Conservation (phyloP, 2,113 vertebrate genomes). For the Ochotona princeps region DNA sequence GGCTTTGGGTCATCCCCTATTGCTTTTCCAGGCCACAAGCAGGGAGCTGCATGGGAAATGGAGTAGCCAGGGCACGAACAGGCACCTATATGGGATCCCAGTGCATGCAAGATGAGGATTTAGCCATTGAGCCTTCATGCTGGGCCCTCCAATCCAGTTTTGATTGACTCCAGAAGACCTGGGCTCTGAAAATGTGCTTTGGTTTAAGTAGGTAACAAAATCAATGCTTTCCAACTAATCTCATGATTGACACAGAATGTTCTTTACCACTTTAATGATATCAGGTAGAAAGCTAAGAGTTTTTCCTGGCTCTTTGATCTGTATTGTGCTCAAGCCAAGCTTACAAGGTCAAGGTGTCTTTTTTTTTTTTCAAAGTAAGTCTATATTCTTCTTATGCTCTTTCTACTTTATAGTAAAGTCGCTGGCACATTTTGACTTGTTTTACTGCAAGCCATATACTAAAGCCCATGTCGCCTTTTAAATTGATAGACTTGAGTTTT, state of each 20-base stretch:
- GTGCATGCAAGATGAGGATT: too few species aligned
- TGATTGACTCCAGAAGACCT: not conserved
- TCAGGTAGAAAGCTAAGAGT: not conserved
- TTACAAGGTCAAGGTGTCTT: not conserved
- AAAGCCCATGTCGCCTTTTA: not conserved
- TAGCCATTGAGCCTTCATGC: too few species aligned
- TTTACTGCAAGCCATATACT: slow-evolving; percentile 1
- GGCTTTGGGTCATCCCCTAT: too few species aligned
- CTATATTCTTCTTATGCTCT: not conserved
- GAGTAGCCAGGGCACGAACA: too few species aligned
- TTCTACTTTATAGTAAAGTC: not conserved
- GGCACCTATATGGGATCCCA: too few species aligned
- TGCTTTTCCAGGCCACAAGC: too few species aligned
- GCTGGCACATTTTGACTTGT: not conserved
- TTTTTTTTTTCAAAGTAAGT: slow-evolving; percentile 32
- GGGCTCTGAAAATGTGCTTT: not conserved
- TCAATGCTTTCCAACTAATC: not conserved
- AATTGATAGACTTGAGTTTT: slow-evolving; percentile 22
- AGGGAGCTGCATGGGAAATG: too few species aligned
- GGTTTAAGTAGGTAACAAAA: not conserved
- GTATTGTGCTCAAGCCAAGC: not conserved
- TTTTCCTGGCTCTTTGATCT: slow-evolving; percentile 19
- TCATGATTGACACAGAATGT: slow-evolving; percentile 7
- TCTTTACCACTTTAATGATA: not conserved
- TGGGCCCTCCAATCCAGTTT: not conserved